These are phyloP conservation scores for Oreortyx pictus DNA, from an alignment of 2,797 vertebrate genomes.

Conservation along the genomic window DNA sequence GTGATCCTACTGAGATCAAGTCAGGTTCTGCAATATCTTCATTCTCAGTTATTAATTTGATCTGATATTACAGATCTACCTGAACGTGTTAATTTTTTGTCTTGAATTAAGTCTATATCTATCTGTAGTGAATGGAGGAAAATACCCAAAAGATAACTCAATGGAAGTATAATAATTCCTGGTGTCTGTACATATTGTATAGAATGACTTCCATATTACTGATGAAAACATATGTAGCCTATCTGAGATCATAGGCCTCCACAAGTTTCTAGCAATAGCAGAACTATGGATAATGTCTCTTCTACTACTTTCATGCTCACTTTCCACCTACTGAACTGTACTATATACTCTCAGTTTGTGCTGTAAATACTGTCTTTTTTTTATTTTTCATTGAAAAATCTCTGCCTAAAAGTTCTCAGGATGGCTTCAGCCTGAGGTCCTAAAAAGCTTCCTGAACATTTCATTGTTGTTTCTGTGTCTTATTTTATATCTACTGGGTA, in stretches of 20 bases:
- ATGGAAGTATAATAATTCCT: background rate
- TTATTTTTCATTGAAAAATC: background rate
- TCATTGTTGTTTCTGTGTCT: background rate
- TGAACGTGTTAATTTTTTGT: conserved; percentile 5
- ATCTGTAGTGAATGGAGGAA: background rate
- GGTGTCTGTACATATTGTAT: background rate
- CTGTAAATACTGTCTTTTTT: background rate
- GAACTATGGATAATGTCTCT: background rate
- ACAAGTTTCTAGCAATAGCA: background rate
- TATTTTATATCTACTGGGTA: background rate
- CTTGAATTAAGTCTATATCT: background rate
- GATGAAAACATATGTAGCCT: background rate
- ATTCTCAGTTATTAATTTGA: background rate
- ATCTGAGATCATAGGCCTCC: background rate
- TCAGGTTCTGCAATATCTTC: background rate
- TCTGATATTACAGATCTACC: background rate
- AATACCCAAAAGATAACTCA: background rate
- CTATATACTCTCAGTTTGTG: background rate
- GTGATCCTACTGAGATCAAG: background rate
- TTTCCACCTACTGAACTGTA: background rate
- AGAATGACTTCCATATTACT: background rate
- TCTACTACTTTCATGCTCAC: background rate
- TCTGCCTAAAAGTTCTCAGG: background rate
- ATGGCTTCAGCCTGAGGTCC: background rate
- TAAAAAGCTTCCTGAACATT: background rate